Evolutionary conservation across 1,140 invertebrate genomes (phyloP).

Genomic region (Leptinotarsa defecta): DNA sequence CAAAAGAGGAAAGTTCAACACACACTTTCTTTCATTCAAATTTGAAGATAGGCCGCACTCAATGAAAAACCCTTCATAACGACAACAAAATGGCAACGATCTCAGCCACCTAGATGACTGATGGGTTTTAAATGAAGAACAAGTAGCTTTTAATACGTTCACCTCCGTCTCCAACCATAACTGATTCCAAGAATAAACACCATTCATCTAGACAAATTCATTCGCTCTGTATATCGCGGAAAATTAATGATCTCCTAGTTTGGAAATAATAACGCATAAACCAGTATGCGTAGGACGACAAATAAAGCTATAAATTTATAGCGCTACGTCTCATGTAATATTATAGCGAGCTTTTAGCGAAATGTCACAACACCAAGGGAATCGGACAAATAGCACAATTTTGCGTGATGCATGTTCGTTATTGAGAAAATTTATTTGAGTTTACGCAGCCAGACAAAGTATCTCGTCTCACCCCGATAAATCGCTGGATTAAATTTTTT

Average conservation of each 20-base stretch:
- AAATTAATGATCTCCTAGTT: constrained; percentile 6
- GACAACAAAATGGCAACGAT: no score
- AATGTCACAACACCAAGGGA: constrained; percentile 21
- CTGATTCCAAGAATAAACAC: neutral
- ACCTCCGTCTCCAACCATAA: no score
- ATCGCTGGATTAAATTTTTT: neutral
- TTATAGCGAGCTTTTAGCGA: constrained; percentile 19
- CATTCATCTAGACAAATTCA: constrained; percentile 6
- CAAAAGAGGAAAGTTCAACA: no score
- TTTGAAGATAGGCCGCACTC: no score
- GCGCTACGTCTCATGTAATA: neutral
- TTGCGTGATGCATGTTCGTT: constrained; percentile 5
- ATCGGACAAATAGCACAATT: constrained; percentile 20
- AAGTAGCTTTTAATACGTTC: no score
- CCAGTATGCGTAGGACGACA: neutral
- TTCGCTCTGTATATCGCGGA: neutral
- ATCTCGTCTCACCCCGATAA: constrained; percentile 13
- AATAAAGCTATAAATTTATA: constrained; percentile 7
- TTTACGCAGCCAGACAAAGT: neutral
- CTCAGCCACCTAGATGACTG: no score
- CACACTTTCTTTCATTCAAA: no score
- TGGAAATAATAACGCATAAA: constrained; percentile 9
- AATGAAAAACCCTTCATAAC: no score
- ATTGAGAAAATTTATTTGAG: constrained; percentile 19
- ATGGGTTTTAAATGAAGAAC: no score